phyloP scores from a whole-genome alignment of 2,888 invertebrate species.

The Nemoura dubitans region DNA sequence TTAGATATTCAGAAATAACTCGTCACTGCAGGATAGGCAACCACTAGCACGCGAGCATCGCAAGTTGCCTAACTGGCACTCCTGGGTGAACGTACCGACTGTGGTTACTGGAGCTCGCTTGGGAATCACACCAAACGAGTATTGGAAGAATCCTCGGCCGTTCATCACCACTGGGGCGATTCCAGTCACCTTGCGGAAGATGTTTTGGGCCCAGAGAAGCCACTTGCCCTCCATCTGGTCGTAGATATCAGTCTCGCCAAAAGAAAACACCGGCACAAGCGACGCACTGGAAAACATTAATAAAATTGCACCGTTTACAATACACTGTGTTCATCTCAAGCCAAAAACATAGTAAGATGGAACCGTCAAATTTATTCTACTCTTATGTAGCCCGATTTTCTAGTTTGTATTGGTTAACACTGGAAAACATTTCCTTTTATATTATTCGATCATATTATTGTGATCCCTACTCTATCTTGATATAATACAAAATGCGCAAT shows the following conservation, averaged over 20 bases:
- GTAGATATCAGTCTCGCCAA: slow-evolving; percentile 89
- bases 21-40: not conserved
- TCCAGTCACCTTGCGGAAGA: slow-evolving; percentile 72
- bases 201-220: slow-evolving; percentile 73
- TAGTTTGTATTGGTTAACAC: no score
- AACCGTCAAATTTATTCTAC: no score
- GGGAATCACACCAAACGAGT: slow-evolving; percentile 86
- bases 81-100: slow-evolving; percentile 76
- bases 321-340: no score
- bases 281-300: slow-evolving; percentile 70
- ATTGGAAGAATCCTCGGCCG: slow-evolving; percentile 91
- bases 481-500: no score
- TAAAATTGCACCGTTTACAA: no score
- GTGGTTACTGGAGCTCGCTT: slow-evolving; percentile 80
- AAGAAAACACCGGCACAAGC: slow-evolving; percentile 87
- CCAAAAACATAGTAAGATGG: no score
- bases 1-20: not conserved
- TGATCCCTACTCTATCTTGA: no score
- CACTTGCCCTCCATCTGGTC: slow-evolving; percentile 77
- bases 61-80: no score
- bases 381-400: no score
- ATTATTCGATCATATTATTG: no score
- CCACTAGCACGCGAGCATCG: not conserved
- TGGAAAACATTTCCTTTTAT: no score
- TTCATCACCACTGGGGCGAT: slow-evolving; percentile 78